Evolutionary conservation across 1,140 invertebrate genomes (phyloP).

Genomic region (Ceratina japonica): DNA sequence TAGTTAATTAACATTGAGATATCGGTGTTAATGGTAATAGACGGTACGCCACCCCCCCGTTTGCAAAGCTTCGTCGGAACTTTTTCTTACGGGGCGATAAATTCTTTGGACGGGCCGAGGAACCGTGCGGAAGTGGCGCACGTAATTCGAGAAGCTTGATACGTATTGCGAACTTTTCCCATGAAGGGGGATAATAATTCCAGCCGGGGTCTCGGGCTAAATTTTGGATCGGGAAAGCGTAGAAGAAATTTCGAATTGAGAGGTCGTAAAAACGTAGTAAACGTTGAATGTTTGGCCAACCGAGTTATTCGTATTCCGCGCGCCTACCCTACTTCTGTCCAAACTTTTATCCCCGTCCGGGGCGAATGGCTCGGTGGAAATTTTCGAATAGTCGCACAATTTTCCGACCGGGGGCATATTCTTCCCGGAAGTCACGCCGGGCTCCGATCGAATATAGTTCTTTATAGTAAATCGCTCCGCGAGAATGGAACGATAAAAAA

Average conservation of each 20-base stretch:
- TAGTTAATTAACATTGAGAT: no score
- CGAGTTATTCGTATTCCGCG: slow-evolving; percentile 19
- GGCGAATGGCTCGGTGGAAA: not conserved
- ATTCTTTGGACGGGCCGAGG: not conserved
- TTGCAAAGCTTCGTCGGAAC: no score
- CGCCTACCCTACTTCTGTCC: not conserved
- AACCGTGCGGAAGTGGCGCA: not conserved
- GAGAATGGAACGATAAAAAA: no score
- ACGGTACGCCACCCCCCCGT: no score
- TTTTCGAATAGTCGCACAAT: not conserved
- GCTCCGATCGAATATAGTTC: no score
- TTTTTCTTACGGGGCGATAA: no score
- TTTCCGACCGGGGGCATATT: no score
- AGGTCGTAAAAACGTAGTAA: slow-evolving; percentile 17
- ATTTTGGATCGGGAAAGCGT: not conserved
- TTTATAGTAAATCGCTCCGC: no score
- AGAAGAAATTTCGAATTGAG: slow-evolving; percentile 7
- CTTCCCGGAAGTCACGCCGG: no score
- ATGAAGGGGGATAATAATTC: slow-evolving; percentile 9
- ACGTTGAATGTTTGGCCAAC: not conserved
- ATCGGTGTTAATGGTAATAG: no score
- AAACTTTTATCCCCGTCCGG: not conserved
- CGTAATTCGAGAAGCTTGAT: not conserved
- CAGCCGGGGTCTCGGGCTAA: not conserved
- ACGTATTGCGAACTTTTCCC: slow-evolving; percentile 1